Conservation (phyloP, 2,888 invertebrate species). For the Oligia latruncula region DNA sequence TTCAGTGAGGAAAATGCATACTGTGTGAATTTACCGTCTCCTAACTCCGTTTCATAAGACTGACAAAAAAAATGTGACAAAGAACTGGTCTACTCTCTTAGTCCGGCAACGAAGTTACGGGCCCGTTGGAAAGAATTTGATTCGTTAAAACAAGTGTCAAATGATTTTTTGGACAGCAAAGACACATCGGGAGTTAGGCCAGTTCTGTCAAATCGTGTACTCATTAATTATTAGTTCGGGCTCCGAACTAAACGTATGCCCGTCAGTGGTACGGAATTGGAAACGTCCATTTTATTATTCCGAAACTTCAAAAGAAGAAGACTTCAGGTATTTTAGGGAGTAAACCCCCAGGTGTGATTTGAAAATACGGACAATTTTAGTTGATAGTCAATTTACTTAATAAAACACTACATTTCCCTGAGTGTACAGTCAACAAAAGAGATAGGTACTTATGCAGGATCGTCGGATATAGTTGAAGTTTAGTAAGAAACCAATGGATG, state of each 20-base stretch:
- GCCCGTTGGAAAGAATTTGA: neutral
- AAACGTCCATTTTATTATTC: neutral
- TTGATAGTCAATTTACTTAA: neutral
- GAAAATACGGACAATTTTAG: neutral
- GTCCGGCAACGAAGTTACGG: neutral
- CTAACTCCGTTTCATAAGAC: neutral
- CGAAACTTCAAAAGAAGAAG: no score
- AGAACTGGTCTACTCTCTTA: neutral
- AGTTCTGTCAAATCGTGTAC: neutral
- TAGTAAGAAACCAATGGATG: no score
- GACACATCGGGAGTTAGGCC: neutral
- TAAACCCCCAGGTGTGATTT: neutral
- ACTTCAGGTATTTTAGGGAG: neutral
- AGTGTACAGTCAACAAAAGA: no score
- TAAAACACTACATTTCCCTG: neutral
- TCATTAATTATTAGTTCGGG: neutral
- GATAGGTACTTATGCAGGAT: no score
- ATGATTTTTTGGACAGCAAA: neutral
- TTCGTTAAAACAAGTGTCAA: neutral
- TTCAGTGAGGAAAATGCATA: neutral
- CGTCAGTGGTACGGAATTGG: neutral
- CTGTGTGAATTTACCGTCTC: neutral
- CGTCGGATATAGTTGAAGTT: no score
- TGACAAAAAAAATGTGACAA: neutral
- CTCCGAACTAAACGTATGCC: neutral